These are phyloP conservation scores for Syngnathus floridae DNA, from an alignment of 2,113 vertebrate species.

Conservation along the genomic window DNA sequence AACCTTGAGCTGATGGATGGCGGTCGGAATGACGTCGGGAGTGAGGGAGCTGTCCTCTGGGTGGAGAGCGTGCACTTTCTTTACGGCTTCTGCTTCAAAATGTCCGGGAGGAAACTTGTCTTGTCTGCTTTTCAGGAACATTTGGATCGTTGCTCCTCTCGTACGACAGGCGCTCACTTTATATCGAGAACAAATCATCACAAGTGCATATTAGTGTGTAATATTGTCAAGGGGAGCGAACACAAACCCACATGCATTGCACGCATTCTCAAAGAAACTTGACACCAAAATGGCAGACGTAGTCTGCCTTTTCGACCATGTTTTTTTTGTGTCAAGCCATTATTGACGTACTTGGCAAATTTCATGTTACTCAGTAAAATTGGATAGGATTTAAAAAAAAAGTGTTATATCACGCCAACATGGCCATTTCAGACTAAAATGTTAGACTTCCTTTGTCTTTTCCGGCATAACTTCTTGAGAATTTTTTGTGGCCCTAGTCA, in stretches of 20 bases:
- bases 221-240: neutral
- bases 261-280: neutral
- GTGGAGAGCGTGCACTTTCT: constrained; percentile 46
- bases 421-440: too few species aligned
- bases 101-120: constrained; percentile 26
- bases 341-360: too few species aligned
- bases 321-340: too few species aligned
- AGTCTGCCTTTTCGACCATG: neutral
- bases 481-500: neutral
- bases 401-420: too few species aligned
- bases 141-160: constrained; percentile 1
- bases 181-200: neutral
- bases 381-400: too few species aligned
- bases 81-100: constrained; percentile 67
- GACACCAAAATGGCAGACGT: neutral
- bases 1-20: constrained; percentile 73
- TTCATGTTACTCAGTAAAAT: neutral
- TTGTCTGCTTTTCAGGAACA: constrained; percentile 1
- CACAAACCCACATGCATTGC: too few species aligned
- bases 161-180: neutral
- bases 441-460: neutral
- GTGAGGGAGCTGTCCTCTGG: constrained; percentile 69
- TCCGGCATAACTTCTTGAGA: neutral
- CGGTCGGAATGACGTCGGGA: constrained; percentile 49
- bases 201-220: neutral